These are phyloP conservation scores for Pitta sordida DNA, from an alignment of 2,113 vertebrate species.

Conservation along the genomic window DNA sequence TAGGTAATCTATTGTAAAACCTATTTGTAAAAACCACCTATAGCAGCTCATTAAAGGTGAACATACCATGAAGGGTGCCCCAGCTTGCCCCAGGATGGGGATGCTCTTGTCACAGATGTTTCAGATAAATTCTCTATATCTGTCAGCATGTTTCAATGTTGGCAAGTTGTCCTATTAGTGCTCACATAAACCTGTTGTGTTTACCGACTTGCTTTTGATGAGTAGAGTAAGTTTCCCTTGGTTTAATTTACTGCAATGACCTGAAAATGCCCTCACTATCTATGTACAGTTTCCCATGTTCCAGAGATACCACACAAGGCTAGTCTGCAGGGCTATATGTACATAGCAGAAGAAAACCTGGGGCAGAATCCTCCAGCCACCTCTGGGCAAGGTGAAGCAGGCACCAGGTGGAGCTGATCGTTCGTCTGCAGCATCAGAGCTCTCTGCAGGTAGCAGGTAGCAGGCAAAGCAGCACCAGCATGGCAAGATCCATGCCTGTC, in stretches of 20 bases:
- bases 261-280: not conserved
- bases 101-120: not conserved
- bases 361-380: not conserved
- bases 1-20: not conserved
- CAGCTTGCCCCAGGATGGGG: not conserved
- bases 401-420: not conserved
- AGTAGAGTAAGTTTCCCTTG: not conserved
- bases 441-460: not conserved
- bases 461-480: not conserved
- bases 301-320: not conserved
- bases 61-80: not conserved
- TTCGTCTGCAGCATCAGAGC: not conserved
- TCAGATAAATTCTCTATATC: not conserved
- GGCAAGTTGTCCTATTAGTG: not conserved
- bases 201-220: not conserved
- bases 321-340: not conserved
- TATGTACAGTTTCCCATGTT: fast-evolving
- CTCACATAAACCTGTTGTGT: not conserved
- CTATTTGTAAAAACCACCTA: not conserved
- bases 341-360: not conserved
- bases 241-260: not conserved
- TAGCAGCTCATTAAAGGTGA: not conserved
- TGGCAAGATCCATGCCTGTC: fast-evolving
- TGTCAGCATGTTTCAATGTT: not conserved
- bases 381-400: not conserved